Conservation (phyloP, 2,888 invertebrate genomes). For the Pyrrhia umbra region DNA sequence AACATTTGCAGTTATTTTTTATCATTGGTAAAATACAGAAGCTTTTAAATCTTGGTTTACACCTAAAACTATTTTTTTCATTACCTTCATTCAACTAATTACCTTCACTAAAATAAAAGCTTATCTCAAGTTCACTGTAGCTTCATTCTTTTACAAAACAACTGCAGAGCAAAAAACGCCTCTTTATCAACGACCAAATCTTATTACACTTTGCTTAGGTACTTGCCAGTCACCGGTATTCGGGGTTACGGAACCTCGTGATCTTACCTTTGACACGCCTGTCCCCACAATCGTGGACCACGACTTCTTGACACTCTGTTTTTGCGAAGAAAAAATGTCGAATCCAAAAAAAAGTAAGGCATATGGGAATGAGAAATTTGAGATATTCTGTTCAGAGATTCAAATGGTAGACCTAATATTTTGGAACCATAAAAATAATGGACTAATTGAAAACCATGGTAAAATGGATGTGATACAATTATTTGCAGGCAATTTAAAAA, state of each 20-base stretch:
- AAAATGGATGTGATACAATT: no score
- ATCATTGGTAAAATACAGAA: no score
- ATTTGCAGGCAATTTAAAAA: no score
- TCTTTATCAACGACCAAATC: conserved; percentile 29
- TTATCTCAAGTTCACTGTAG: background rate
- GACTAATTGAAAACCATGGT: no score
- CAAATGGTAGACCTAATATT: no score
- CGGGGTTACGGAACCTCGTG: conserved; percentile 49
- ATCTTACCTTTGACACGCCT: conserved; percentile 61
- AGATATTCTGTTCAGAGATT: background rate
- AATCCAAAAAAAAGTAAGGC: conserved; percentile 2
- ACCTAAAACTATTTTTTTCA: no score
- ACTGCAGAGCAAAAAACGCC: background rate
- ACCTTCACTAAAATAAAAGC: no score
- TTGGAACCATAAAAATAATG: no score
- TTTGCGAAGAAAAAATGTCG: conserved; percentile 37
- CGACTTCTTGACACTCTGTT: conserved; percentile 52
- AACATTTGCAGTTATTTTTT: no score
- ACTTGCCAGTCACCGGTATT: conserved; percentile 48
- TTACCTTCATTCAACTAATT: no score
- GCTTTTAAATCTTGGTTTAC: no score
- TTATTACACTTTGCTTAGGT: conserved; percentile 20
- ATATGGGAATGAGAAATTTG: conserved; percentile 9
- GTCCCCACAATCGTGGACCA: conserved; percentile 52
- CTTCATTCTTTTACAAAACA: background rate